phyloP scores from a whole-genome alignment of 2,797 vertebrate species.

The Cygnus olor region DNA sequence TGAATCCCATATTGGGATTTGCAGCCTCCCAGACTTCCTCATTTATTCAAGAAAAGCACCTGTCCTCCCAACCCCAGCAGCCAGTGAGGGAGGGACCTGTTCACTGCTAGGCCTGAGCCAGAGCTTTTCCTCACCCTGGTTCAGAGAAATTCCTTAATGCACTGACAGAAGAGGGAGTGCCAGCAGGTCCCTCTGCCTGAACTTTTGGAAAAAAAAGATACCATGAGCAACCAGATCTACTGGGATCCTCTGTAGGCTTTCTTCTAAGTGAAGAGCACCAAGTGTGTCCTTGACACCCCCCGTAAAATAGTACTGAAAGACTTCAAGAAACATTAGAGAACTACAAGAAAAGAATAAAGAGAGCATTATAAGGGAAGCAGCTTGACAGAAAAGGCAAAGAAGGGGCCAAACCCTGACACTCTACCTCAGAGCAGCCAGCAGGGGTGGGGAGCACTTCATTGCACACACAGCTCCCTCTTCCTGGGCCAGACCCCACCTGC shows the following conservation, averaged over 20 bases:
- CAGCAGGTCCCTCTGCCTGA: rapidly evolving
- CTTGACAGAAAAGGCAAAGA: neutral
- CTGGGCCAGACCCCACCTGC: neutral
- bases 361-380: neutral
- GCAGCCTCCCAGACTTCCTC: neutral
- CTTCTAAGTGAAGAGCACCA: neutral
- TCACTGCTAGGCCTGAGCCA: neutral
- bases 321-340: neutral
- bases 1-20: neutral
- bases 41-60: neutral
- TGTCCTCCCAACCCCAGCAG: rapidly evolving
- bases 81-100: neutral
- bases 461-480: neutral
- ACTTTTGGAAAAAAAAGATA: neutral
- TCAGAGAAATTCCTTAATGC: neutral
- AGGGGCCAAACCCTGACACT: neutral
- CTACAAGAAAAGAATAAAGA: neutral
- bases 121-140: neutral
- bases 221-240: neutral
- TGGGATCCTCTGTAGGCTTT: neutral
- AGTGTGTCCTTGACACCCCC: rapidly evolving
- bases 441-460: rapidly evolving
- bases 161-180: neutral
- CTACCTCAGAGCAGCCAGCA: neutral
- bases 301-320: neutral